Evolutionary conservation across 2,888 invertebrate genomes (phyloP), one percentile per base, ranked within the genome.

Genomic region (Dugesia japonica): DNA sequence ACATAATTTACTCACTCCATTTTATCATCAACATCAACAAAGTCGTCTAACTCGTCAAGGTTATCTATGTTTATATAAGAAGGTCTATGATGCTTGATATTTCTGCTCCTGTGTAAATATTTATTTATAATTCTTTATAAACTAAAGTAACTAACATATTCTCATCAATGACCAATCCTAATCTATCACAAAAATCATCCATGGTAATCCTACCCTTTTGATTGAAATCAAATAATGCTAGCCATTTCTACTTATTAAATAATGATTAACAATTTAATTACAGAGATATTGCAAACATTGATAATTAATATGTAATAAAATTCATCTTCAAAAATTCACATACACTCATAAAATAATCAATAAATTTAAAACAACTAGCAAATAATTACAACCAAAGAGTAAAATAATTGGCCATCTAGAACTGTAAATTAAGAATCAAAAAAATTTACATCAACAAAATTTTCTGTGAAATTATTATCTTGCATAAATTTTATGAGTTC

Each of bases 201-300:
- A 56, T 56, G 4, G 56, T 56, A 20, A 56, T 56, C 7, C 56
- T n/a, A 56, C 56, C 56, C n/a, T n/a, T 56, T 56, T 56, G 56
- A 56, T 56, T 56, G 7, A 56, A 23, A 56, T 56, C 56, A 56
- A 56, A 56, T 56, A 56, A 56, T 20, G n/a, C 17, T 7, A 56
- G 56, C 56, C 56, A 56, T 56, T 56, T 56, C 56, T 56, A 31
- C n/a, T n/a, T n/a, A n/a, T n/a, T n/a, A n/a, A n/a, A n/a, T n/a
- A n/a, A n/a, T n/a, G n/a, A n/a, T n/a, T n/a, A n/a, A n/a, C n/a
- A n/a, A n/a, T n/a, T n/a, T n/a, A n/a, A n/a, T n/a, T n/a, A n/a
- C n/a, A n/a, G n/a, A n/a, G n/a, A n/a, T n/a, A n/a, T n/a, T n/a
- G n/a, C n/a, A n/a, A n/a, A n/a, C n/a, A n/a, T n/a, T n/a, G n/a